phyloP scores from a whole-genome alignment of 2,888 invertebrate species.

The Stenolophus ochropezus region DNA sequence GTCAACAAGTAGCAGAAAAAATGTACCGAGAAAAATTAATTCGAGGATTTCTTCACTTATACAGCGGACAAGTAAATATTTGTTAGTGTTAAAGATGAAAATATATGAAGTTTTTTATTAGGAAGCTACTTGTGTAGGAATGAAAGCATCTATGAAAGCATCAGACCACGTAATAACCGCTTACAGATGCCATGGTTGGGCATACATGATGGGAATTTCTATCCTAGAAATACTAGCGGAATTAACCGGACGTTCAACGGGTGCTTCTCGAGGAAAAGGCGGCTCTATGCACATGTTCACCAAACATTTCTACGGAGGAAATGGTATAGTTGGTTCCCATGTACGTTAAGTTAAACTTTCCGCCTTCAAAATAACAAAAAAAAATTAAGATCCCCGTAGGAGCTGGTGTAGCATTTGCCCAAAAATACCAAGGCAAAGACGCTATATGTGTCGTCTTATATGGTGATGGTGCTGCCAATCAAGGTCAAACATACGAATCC shows the following conservation, averaged over 20 bases:
- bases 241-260: constrained; percentile 85
- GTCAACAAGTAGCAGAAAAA: constrained; percentile 84
- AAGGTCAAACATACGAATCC: constrained; percentile 84
- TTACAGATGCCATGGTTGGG: constrained; percentile 87
- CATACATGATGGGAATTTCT: constrained; percentile 79
- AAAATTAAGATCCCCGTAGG: constrained; percentile 83
- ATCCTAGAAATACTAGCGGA: constrained; percentile 82
- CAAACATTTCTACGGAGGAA: constrained; percentile 86
- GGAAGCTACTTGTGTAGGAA: constrained; percentile 86
- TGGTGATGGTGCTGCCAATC: constrained; percentile 86
- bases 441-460: constrained; percentile 83
- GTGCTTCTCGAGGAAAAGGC: constrained; percentile 78
- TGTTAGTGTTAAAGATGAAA: background rate
- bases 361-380: constrained; percentile 22
- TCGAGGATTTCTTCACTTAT: constrained; percentile 87
- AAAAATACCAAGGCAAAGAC: constrained; percentile 80
- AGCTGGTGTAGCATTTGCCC: constrained; percentile 85
- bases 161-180: too few relatives aligned
- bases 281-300: constrained; percentile 89
- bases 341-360: constrained; percentile 69
- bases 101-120: constrained; percentile 68
- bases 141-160: constrained; percentile 79
- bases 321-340: constrained; percentile 93
- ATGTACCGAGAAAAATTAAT: constrained; percentile 85
- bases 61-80: constrained; percentile 80